Evolutionary conservation across 2,888 invertebrate species (phyloP), one percentile per base, ranked within the genome.

Genomic region (Cryptosula pallasiana): DNA sequence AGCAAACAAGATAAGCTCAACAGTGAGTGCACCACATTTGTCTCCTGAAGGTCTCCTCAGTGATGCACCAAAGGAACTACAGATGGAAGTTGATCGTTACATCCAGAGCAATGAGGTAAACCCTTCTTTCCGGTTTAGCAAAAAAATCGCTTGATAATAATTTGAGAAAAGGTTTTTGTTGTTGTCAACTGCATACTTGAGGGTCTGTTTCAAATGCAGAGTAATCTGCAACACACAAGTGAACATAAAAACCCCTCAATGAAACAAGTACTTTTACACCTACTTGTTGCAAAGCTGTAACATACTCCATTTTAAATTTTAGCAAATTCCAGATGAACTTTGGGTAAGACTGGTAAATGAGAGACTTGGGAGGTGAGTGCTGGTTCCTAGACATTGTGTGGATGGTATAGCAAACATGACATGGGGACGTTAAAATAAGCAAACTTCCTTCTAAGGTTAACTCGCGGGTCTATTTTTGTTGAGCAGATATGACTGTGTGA

Each of bases 401-500:
- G n/a, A n/a, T n/a, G n/a, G n/a, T n/a, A n/a, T n/a, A n/a, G n/a
- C n/a, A n/a, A n/a, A n/a, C n/a, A n/a, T n/a, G n/a, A n/a, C n/a
- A n/a, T n/a, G n/a, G n/a, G n/a, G n/a, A n/a, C n/a, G n/a, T n/a
- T n/a, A n/a, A n/a, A n/a, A n/a, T n/a, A n/a, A n/a, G n/a, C n/a
- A n/a, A n/a, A n/a, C n/a, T n/a, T n/a, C n/a, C n/a, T n/a, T n/a
- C n/a, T n/a, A n/a, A n/a, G n/a, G n/a, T n/a, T n/a, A n/a, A n/a
- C n/a, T n/a, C n/a, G n/a, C n/a, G n/a, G n/a, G n/a, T n/a, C n/a
- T n/a, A n/a, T n/a, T n/a, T n/a, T n/a, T n/a, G n/a, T n/a, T n/a
- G n/a, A 13, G 45, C n/a, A 73, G 81, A 71, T 80, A 79, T 76
- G 84, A 85, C 75, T 82, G 82, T 76, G 78, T 81, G 16, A 82